phyloP scores from a whole-genome alignment of 92 coral and sea anemone species.

The Phymanthus crucifer region DNA sequence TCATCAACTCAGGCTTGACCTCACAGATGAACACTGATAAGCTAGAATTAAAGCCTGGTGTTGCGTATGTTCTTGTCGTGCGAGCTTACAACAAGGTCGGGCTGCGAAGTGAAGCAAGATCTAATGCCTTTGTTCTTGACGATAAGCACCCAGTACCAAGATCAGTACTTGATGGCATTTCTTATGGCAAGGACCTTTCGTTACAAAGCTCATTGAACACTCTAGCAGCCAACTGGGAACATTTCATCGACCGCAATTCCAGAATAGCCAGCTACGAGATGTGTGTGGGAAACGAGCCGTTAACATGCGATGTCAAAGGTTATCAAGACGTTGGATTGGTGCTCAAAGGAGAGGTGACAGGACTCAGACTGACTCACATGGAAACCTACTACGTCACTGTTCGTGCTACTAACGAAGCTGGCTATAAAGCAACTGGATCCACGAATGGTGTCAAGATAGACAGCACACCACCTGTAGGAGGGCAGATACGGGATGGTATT shows the following conservation, averaged over 20 bases:
- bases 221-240: slow-evolving; percentile 72
- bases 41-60: slow-evolving; percentile 58
- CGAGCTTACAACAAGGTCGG: slow-evolving; percentile 71
- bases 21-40: slow-evolving; percentile 43
- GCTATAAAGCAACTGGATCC: slow-evolving; percentile 49
- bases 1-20: slow-evolving; percentile 48
- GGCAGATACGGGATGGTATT: slow-evolving; percentile 66
- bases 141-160: slow-evolving; percentile 61
- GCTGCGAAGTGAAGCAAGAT: slow-evolving; percentile 41
- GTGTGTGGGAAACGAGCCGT: slow-evolving; percentile 68
- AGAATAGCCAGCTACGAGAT: slow-evolving; percentile 60
- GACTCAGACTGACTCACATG: slow-evolving; percentile 59
- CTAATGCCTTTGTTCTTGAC: slow-evolving; percentile 48
- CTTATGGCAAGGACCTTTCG: slow-evolving; percentile 19
- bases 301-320: slow-evolving; percentile 58
- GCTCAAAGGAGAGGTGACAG: slow-evolving; percentile 43
- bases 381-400: slow-evolving; percentile 58
- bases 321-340: slow-evolving; percentile 43
- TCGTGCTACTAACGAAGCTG: slow-evolving; percentile 74
- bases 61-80: slow-evolving; percentile 52
- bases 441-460: slow-evolving; percentile 69
- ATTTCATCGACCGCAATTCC: slow-evolving; percentile 62
- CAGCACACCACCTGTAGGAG: slow-evolving; percentile 66
- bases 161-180: slow-evolving; percentile 52
- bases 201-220: slow-evolving; percentile 63